phyloP scores from a whole-genome alignment of 2,113 vertebrate genomes.

The Heloderma charlesbogerti region DNA sequence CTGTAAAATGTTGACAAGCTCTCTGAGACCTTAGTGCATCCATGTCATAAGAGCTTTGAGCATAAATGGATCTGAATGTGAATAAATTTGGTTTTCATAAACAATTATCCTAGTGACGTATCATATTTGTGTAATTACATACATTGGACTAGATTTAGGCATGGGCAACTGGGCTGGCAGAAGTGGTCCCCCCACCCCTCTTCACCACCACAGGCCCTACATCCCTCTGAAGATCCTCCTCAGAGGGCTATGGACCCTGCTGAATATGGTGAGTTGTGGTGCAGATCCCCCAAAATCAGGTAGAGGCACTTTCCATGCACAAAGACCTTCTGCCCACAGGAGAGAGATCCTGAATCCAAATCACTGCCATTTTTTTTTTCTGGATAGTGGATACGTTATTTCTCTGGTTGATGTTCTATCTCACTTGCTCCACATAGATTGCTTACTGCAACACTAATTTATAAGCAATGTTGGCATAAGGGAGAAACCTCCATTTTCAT shows the following conservation, averaged over 20 bases:
- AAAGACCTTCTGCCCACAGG: too few species aligned
- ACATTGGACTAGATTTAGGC: background rate
- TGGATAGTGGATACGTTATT: too few species aligned
- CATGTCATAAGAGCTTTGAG: rapidly evolving
- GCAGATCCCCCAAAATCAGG: too few species aligned
- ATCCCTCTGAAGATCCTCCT: too few species aligned
- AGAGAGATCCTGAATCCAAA: too few species aligned
- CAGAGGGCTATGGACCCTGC: too few species aligned
- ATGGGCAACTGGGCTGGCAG: too few species aligned
- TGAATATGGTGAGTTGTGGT: too few species aligned
- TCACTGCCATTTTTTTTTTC: too few species aligned
- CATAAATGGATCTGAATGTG: background rate
- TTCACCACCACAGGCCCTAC: too few species aligned
- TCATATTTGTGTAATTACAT: rapidly evolving
- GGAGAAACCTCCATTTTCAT: background rate
- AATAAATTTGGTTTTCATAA: background rate
- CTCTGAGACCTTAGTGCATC: background rate
- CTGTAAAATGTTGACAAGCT: background rate
- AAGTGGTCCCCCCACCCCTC: too few species aligned
- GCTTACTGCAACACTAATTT: background rate
- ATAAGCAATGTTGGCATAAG: background rate
- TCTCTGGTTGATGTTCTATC: background rate
- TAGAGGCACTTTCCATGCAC: too few species aligned
- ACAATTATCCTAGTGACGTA: rapidly evolving
- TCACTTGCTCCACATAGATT: background rate